A percentile compares a stretch with the other conserved stretches of the same genome.
These are phyloP conservation scores for Caenorhabditis plicata DNA, from an alignment of 2,888 invertebrate genomes.

Conservation along the genomic window DNA sequence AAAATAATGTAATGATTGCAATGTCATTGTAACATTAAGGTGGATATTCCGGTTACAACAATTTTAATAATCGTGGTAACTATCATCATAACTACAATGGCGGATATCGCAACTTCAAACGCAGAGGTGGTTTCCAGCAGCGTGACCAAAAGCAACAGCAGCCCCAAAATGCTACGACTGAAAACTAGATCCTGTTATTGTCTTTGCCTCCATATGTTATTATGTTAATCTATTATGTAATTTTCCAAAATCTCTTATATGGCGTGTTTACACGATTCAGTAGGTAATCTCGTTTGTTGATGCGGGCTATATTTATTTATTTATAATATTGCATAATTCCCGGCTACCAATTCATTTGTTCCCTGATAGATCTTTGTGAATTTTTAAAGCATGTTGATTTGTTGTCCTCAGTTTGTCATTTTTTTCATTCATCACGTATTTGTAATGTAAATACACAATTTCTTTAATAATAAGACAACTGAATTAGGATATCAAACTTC, in stretches of 20 bases:
- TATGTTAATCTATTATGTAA: conserved; percentile 36
- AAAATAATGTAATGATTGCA: conserved; percentile 8
- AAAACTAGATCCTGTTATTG: conserved; percentile 3
- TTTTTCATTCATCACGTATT: conserved; percentile 12
- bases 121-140: conserved; percentile 18
- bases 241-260: conserved; percentile 7
- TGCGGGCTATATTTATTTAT: conserved; percentile 34
- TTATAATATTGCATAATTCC: conserved; percentile 27
- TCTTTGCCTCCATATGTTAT: not conserved
- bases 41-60: conserved; percentile 29
- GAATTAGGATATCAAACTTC: not conserved
- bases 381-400: conserved; percentile 36
- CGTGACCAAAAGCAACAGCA: conserved; percentile 12
- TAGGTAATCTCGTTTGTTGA: conserved; percentile 32
- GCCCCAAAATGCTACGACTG: conserved; percentile 8
- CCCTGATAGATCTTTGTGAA: conserved; percentile 25
- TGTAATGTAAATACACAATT: conserved; percentile 1
- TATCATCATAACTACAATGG: conserved; percentile 16
- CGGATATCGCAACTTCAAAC: conserved; percentile 27
- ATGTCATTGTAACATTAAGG: not conserved
- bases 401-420: conserved; percentile 33
- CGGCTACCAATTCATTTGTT: conserved; percentile 3
- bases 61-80: conserved; percentile 27
- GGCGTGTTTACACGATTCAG: conserved; percentile 22
- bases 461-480: not conserved